Evolutionary conservation across 2,888 invertebrate species (phyloP).

Genomic region (Pollenia amentaria): DNA sequence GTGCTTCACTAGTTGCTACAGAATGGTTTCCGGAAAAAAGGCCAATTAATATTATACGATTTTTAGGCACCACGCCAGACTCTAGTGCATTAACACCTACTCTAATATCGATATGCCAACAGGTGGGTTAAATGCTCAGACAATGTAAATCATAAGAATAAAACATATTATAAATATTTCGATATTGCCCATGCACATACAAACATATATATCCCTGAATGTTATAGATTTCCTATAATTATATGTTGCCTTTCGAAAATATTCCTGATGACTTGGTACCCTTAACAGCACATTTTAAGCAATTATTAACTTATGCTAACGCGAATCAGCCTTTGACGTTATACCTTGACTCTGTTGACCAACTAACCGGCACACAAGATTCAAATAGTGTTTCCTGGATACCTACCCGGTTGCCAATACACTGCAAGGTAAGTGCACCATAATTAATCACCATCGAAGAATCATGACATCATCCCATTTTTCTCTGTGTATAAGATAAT

Average conservation of each 20-base stretch:
- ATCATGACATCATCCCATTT: background rate
- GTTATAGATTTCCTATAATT: constrained; percentile 93
- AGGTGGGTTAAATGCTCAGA: constrained; percentile 86
- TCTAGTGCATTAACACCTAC: constrained; percentile 97
- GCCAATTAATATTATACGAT: constrained; percentile 95
- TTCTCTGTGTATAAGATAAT: too few relatives aligned
- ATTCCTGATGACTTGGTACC: constrained; percentile 98
- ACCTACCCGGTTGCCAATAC: constrained; percentile 93
- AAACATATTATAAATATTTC: too few relatives aligned
- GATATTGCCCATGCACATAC: background rate
- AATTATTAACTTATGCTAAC: constrained; percentile 93
- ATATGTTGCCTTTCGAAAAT: constrained; percentile 94
- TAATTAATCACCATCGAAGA: background rate
- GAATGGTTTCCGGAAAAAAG: constrained; percentile 90
- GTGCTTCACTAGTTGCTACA: constrained; percentile 91
- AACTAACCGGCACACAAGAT: constrained; percentile 96
- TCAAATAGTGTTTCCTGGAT: constrained; percentile 98
- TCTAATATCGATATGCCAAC: constrained; percentile 97
- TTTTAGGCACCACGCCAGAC: constrained; percentile 98
- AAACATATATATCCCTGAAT: background rate
- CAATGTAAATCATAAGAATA: too few relatives aligned
- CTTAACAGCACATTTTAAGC: constrained; percentile 97
- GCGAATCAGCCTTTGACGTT: constrained; percentile 94
- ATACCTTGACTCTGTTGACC: constrained; percentile 98
- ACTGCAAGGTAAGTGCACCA: constrained; percentile 90